Base-by-base conservation (phyloP, 2,797 vertebrate species). In the Acipenser oxyrinchus region DNA sequence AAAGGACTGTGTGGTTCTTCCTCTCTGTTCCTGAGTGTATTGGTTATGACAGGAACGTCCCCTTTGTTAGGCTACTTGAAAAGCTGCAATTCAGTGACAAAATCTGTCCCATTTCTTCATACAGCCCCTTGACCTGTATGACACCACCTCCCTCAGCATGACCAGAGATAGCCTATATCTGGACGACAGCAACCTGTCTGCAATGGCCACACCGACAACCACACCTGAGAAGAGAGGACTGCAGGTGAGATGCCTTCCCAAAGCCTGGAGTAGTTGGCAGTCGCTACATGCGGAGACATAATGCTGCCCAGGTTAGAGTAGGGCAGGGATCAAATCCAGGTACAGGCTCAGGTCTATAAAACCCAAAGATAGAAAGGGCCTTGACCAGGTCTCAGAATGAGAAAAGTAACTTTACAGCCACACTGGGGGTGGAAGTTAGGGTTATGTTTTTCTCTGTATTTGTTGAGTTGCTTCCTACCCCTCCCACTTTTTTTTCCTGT, bases 121-220 rank as follows among this genome's bases (percentile, higher is more conserved):
- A 81, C 82, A 95, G 94, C 91, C 91, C 83, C 89, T 91, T 84
- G 92, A 94, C 88, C 86, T 96, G 74, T 95, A 92, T 87, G 93
- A 95, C 83, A 91, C 86, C 77, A 89, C 90, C 72, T 93, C 91
- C 73, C 91, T 93, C 86, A 92, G 89, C 88, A 86, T 93, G 78
- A 92, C 93, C 77, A 90, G 89, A 79, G 92, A 93, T 77, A 85
- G 91, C 78, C 86, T 95, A 79, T 95, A 90, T 88, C 91, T 90
- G 81, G 94, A 93, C 82, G 92, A 89, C 70, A 88, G 87, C 77
- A 87, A 74, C 75, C 77, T 87, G 67, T 88, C 80, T 75, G 75
- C 86, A 70, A 60, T 84, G 73, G 85, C 91, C 83, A 88, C 90
- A 75, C 91, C 93, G 75, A 82, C 88, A 78, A 84, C 92, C 74